Evolutionary conservation across 1,140 invertebrate species (phyloP).

Genomic region (Lepidurus packardi): DNA sequence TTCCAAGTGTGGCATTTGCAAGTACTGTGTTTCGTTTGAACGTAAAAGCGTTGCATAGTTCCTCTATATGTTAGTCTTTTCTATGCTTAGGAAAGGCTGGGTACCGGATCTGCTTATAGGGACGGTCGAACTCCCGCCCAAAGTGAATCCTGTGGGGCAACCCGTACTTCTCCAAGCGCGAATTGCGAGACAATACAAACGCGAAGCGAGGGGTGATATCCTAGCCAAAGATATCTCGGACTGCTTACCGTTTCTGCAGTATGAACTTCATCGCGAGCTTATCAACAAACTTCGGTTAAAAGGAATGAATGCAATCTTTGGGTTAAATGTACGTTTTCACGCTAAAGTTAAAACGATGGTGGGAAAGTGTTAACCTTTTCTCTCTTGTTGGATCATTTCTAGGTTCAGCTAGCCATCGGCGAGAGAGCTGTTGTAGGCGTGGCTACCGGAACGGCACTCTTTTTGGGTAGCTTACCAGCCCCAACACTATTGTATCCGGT

Average conservation of each 20-base stretch:
- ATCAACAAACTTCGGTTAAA: constrained; percentile 86
- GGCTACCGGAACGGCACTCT: constrained; percentile 80
- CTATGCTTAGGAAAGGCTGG: constrained; percentile 57
- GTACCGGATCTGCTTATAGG: constrained; percentile 87
- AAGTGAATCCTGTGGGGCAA: constrained; percentile 63
- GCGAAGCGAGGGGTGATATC: constrained; percentile 67
- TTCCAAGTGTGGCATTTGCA: constrained; percentile 62
- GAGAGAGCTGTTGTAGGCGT: constrained; percentile 79
- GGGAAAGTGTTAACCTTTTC: neutral
- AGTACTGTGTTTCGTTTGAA: constrained; percentile 46
- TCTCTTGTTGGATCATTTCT: constrained; percentile 24
- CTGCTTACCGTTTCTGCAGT: constrained; percentile 88
- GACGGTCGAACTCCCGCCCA: constrained; percentile 76
- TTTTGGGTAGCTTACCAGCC: constrained; percentile 62
- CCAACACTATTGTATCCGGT: constrained; percentile 53
- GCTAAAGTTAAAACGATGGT: constrained; percentile 27
- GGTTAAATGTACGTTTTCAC: constrained; percentile 55
- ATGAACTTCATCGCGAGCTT: constrained; percentile 85
- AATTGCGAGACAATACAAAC: constrained; percentile 70
- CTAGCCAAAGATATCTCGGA: constrained; percentile 92
- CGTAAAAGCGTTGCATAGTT: neutral
- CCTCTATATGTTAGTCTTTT: constrained; percentile 19
- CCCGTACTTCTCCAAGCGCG: constrained; percentile 71
- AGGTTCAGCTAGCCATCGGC: constrained; percentile 77
- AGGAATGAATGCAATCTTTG: constrained; percentile 90